phyloP scores from a whole-genome alignment of 1,140 invertebrate species.

The Drosophila tani region DNA sequence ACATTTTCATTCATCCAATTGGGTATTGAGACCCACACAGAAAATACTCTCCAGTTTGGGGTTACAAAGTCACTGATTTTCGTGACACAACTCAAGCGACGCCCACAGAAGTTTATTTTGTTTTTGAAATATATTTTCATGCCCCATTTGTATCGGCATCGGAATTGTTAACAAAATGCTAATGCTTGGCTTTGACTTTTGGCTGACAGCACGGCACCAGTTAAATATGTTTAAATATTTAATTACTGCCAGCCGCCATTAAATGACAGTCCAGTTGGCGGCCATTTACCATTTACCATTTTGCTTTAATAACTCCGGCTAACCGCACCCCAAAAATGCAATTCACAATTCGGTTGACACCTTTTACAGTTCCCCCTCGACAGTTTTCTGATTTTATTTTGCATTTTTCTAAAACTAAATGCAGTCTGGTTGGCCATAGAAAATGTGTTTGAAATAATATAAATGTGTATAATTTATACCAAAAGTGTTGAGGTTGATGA shows the following conservation, averaged over 20 bases:
- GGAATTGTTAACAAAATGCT: constrained; percentile 49
- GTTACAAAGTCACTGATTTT: constrained; percentile 14
- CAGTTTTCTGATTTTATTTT: constrained; percentile 8
- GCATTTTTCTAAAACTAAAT: constrained; percentile 18
- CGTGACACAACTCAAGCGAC: constrained; percentile 15
- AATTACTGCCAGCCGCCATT: constrained; percentile 65
- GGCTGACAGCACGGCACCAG: constrained; percentile 32
- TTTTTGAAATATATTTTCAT: constrained; percentile 38
- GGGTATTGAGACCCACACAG: constrained; percentile 14
- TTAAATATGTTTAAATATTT: constrained; percentile 70
- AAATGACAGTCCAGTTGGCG: constrained; percentile 57
- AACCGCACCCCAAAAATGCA: constrained; percentile 56
- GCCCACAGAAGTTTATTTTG: constrained; percentile 25
- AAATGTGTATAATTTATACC: constrained; percentile 11
- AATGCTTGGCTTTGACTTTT: constrained; percentile 63
- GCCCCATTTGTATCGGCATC: constrained; percentile 8
- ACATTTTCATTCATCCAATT: constrained; percentile 20
- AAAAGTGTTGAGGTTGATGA: constrained; percentile 23
- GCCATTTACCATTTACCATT: constrained; percentile 37
- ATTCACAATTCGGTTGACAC: constrained; percentile 66
- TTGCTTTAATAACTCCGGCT: constrained; percentile 56
- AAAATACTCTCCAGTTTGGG: neutral
- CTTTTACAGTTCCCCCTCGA: constrained; percentile 18
- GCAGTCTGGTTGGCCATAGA: neutral
- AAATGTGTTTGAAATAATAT: neutral